phyloP scores from a whole-genome alignment of 1,140 invertebrate species.

The Leptinotarsa texana region DNA sequence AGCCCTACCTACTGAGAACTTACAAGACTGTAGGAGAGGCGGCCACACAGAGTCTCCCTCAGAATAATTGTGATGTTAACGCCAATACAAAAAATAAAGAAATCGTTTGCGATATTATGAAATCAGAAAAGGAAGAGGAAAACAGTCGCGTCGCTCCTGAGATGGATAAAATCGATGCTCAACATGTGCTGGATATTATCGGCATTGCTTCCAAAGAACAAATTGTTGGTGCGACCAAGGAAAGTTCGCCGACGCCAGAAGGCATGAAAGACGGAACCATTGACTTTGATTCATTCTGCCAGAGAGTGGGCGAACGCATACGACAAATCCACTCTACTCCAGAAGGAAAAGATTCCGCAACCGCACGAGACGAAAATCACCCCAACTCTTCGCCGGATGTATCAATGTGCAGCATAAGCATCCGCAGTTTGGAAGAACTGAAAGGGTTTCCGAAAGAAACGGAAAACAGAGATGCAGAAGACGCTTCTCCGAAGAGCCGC shows the following conservation, averaged over 20 bases:
- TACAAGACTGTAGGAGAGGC: constrained; percentile 11
- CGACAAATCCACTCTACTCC: not conserved
- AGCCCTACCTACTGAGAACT: constrained; percentile 31
- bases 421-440: not conserved
- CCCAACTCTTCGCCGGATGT: not conserved
- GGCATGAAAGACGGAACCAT: not conserved
- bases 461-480: not conserved
- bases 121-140: not conserved
- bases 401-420: constrained; percentile 7
- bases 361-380: not conserved
- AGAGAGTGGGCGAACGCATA: constrained; percentile 4
- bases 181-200: constrained; percentile 6
- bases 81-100: constrained; percentile 1
- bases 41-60: not conserved
- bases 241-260: not conserved
- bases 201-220: not conserved
- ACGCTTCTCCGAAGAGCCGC: not conserved
- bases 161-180: constrained; percentile 10
- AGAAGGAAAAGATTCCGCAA: not conserved
- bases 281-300: constrained; percentile 17
- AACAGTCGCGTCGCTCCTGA: not conserved
- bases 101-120: constrained; percentile 7
- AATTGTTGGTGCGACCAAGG: not conserved
- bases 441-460: constrained; percentile 2
- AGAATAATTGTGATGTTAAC: constrained; percentile 11